A percentile compares a stretch with the other conserved stretches of the same genome.
phyloP scores from a whole-genome alignment of 2,113 vertebrate species.

The Progne subis region DNA sequence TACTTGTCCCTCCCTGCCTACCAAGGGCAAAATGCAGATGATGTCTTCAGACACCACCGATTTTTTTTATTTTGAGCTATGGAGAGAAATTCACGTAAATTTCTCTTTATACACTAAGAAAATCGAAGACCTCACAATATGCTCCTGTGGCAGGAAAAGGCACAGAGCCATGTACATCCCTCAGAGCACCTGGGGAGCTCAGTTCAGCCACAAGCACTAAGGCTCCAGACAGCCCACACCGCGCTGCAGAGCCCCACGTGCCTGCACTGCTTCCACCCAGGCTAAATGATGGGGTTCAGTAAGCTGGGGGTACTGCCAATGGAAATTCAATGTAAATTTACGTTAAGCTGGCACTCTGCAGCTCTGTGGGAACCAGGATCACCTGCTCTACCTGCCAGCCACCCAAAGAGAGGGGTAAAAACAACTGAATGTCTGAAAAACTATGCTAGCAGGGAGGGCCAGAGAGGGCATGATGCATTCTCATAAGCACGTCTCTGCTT shows the following conservation, averaged over 20 bases:
- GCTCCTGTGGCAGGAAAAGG: not conserved
- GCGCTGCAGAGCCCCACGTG: not conserved
- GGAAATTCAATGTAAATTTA: not conserved
- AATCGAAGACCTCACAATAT: not conserved
- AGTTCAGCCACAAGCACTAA: fast-evolving
- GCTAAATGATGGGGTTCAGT: not conserved
- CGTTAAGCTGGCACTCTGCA: not conserved
- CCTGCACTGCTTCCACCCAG: not conserved
- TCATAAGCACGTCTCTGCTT: not conserved
- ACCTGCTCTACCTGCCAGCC: not conserved
- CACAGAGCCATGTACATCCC: not conserved
- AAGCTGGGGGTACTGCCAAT: not conserved
- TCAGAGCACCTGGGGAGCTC: not conserved
- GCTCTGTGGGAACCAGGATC: not conserved
- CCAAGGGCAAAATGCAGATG: not conserved
- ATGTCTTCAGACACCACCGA: not conserved
- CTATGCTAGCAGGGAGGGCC: not conserved
- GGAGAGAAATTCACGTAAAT: not conserved
- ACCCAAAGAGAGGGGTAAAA: not conserved
- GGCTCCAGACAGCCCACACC: not conserved
- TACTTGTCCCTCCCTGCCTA: not conserved
- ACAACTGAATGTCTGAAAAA: not conserved
- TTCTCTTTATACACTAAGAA: not conserved
- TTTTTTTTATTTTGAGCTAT: not conserved
- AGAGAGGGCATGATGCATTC: not conserved